Base-by-base conservation (phyloP, 1,140 invertebrate genomes). In the Druon quercuslanigerum region DNA sequence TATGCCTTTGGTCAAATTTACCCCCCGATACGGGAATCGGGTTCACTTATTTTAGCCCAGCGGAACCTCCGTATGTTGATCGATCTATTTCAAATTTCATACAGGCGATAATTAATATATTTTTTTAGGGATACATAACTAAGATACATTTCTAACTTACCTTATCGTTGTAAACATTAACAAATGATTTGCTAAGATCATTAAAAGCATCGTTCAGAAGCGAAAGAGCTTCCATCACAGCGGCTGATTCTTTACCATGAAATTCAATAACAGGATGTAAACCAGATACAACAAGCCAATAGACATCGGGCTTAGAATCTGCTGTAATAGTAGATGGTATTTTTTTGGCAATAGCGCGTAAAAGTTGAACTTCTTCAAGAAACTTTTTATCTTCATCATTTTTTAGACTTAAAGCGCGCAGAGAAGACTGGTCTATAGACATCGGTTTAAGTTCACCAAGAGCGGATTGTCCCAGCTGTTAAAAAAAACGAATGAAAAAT, bases 231-330 rank as follows among this genome's bases (percentile, higher is more conserved):
- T 96, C 95, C 80, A 93, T 92, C 8, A 93, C 90, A 83, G 93
- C 91, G 17, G 93, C 86, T 1, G 95, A 95, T 83, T 94, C 94
- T 73, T 93, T 92, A 9, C 95, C 95, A 89, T 96, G 93, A 54
- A 92, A 89, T 84, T 95, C 94, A 72, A 92, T 90, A 8, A 96
- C 80, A n/a, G 93, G 88, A 82, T 93, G 93, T 9, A 96, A 88
- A 17, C 93, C 92, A 33, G 91, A 91, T 50, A 95, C 90, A 77
- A 93, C 92, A 73, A 95, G 90, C 93, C 94, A 95, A 85, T 93
- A 95, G 81, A 95, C 92, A 88, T 95, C 94, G 60, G 94, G 90
- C 71, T 93, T 89, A 60, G 92, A 92, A 84, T 95, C 93, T 51
- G 90, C 81, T 71, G 87, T 89, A 33, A 94, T 86, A 0, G 85